Base-by-base conservation (phyloP, 2,113 vertebrate species). In the Verasper variegatus region DNA sequence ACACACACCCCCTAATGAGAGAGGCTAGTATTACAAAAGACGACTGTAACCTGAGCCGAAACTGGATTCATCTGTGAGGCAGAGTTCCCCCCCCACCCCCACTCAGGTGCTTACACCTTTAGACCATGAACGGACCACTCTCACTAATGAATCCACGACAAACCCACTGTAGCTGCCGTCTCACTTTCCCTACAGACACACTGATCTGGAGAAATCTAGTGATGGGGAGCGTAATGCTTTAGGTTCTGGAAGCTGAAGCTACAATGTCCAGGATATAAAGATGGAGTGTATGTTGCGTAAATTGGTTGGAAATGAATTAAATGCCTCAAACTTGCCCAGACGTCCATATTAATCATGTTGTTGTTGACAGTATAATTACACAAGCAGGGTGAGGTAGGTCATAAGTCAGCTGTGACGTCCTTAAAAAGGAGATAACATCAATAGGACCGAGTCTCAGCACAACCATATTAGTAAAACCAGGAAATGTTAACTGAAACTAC, bases 31-130 rank as follows among this genome's bases (percentile, higher is more conserved):
- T 90, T 80, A 86, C 68, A 75, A 64, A 79, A 83, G 76, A 47
- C 17, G 18, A 71, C 62, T 52, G 86, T 74, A 87, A 92, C 76
- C 66, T 2, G 84, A 49, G 14, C 4, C 47, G 1, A 90, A 51
- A 42, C 74, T 8, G 4, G 40, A 73, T 71, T 78, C 40, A 45
- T 24, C 73, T n/a, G 70, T 18, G 49, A 42, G 58, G 67, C 58
- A 10, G 80, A 84, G 67, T n/a, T n/a, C n/a, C 23, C 21, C 21
- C 15, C 60, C 63, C 56, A 20, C 80, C 37, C 37, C 31, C 35
- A 68, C 75, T 75, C 74, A 61, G 84, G 82, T 62, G 42, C 76
- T 81, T 87, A 80, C 68, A 88, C 81, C 84, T n/a, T 51, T 85
- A 79, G 74, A 77, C 62, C 31, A 31, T 31, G 31, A 7, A 31